Percentiles rank a stretch among this genome's conserved stretches.
phyloP scores from a whole-genome alignment of 2,888 invertebrate species.

The Ochropacha duplaris region DNA sequence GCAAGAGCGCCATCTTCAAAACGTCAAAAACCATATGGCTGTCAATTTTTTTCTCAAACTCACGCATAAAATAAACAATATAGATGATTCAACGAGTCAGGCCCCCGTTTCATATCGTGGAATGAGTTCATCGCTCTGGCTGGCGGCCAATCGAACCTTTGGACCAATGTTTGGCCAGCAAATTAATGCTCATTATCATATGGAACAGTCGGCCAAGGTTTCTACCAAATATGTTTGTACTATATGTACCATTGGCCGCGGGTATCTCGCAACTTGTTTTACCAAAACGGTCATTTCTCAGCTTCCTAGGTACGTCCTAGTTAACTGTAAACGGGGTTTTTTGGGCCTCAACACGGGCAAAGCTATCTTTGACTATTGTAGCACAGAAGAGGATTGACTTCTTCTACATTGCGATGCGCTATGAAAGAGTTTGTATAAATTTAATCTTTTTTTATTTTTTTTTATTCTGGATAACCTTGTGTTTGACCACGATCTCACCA shows the following conservation, averaged over 20 bases:
- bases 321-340: no score
- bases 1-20: not conserved
- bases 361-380: no score
- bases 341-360: no score
- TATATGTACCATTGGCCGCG: not conserved
- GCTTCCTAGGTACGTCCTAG: no score
- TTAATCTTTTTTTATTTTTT: no score
- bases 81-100: not conserved
- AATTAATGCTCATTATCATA: constrained; percentile 3
- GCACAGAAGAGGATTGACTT: no score
- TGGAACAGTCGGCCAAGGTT: not conserved
- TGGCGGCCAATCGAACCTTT: constrained; percentile 7
- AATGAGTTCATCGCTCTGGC: constrained; percentile 16
- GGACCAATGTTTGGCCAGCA: constrained; percentile 12
- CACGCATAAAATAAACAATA: not conserved
- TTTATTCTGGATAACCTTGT: no score
- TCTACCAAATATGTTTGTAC: not conserved
- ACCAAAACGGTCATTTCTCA: no score
- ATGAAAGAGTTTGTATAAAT: no score
- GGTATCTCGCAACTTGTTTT: no score
- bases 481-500: no score
- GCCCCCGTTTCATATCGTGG: not conserved
- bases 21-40: not conserved
- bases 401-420: no score
- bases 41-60: not conserved